Conservation (phyloP, 2,888 invertebrate species). For the Pheosia gnoma region DNA sequence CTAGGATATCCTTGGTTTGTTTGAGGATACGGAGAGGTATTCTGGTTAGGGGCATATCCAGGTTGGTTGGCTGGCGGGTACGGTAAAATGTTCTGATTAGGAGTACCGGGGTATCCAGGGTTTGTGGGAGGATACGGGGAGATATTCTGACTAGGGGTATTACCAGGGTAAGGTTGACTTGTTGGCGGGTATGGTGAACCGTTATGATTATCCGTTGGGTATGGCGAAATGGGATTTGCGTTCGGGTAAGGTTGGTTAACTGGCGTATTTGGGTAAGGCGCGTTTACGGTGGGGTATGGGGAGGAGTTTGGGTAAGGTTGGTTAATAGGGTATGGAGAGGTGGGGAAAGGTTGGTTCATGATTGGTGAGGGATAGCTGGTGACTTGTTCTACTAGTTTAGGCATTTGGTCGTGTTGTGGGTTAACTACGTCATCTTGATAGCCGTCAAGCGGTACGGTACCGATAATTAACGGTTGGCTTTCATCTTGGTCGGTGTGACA, state of each 20-base stretch:
- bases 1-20: constrained; percentile 28
- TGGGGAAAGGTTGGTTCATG: constrained; percentile 45
- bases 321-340: constrained; percentile 21
- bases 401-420: constrained; percentile 50
- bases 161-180: constrained; percentile 38
- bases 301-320: constrained; percentile 40
- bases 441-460: constrained; percentile 60
- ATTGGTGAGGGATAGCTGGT: constrained; percentile 39
- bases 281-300: constrained; percentile 20
- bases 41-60: not conserved
- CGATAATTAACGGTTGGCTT: constrained; percentile 52
- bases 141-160: not conserved
- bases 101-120: constrained; percentile 22
- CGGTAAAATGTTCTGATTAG: not conserved
- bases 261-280: constrained; percentile 17
- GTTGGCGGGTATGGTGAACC: constrained; percentile 18
- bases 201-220: constrained; percentile 4
- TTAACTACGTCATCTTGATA: constrained; percentile 49
- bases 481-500: constrained; percentile 59
- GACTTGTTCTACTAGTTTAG: constrained; percentile 36
- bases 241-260: constrained; percentile 10
- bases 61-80: constrained; percentile 1
- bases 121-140: not conserved
- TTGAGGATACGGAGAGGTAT: not conserved
- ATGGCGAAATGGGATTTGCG: not conserved